phyloP scores from a whole-genome alignment of 92 coral and sea anemone genomes.

The Hydrozoanthus gracilis region DNA sequence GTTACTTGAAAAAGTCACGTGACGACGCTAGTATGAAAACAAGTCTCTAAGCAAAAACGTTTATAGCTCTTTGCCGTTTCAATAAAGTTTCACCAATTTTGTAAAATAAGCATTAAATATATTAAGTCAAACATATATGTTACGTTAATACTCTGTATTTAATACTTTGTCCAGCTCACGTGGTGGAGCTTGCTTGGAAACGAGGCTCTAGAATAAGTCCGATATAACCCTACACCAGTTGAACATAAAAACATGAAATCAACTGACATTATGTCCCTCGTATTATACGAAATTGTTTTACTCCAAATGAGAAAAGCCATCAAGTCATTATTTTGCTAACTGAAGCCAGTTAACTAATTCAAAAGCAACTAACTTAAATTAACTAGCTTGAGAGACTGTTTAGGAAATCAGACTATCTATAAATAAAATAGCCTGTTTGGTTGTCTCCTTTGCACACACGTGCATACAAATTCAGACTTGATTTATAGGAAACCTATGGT shows the following conservation, averaged over 20 bases:
- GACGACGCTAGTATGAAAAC: neutral
- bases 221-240: too few species aligned
- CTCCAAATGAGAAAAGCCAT: neutral
- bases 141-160: neutral
- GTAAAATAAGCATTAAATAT: too few species aligned
- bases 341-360: neutral
- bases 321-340: conserved; percentile 6
- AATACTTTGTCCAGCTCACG: neutral
- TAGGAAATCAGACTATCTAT: too few species aligned
- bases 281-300: neutral
- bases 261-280: conserved; percentile 4
- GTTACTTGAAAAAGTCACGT: conserved; percentile 6
- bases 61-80: conserved; percentile 1
- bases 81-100: neutral
- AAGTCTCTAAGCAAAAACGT: neutral
- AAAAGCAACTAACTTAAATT: too few species aligned
- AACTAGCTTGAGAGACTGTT: too few species aligned
- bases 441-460: too few species aligned
- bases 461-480: too few species aligned
- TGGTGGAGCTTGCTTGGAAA: neutral
- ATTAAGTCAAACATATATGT: too few species aligned
- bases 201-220: too few species aligned
- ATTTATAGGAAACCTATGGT: too few species aligned
- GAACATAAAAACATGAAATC: too few species aligned
- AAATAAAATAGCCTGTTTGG: too few species aligned